Evolutionary conservation across 2,113 vertebrate species (phyloP).

Genomic region (Phoenicopterus ruber): DNA sequence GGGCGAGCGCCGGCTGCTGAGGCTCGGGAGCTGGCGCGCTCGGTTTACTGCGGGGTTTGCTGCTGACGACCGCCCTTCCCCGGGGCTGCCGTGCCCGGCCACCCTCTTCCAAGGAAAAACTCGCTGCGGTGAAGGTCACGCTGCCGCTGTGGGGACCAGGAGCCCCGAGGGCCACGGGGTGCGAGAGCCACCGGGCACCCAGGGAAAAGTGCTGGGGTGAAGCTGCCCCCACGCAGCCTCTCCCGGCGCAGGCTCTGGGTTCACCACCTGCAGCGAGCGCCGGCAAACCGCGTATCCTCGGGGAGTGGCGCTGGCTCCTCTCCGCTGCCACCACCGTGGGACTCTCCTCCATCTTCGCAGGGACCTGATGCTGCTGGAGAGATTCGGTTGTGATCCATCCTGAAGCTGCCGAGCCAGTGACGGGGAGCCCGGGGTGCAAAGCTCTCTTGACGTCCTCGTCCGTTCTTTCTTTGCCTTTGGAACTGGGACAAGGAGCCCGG

Average conservation of each 20-base stretch:
- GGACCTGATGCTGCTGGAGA: accelerated
- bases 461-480: accelerated
- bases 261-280: neutral
- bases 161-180: accelerated
- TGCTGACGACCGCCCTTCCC: neutral
- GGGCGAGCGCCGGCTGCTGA: neutral
- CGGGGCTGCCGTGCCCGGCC: accelerated
- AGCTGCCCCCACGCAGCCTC: neutral
- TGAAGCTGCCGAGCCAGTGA: neutral
- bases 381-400: neutral
- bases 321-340: accelerated
- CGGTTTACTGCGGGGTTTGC: neutral
- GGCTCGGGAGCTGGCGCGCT: neutral
- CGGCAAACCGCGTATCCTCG: accelerated
- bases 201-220: neutral
- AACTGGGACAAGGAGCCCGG: neutral
- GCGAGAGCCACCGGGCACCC: accelerated
- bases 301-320: neutral
- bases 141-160: neutral
- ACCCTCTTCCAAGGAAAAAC: neutral
- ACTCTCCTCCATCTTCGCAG: neutral
- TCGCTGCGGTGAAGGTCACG: accelerated
- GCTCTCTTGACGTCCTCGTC: neutral
- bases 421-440: neutral
- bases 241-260: accelerated